Evolutionary conservation across 2,888 invertebrate genomes (phyloP).

Genomic region (Parelbella ahira): DNA sequence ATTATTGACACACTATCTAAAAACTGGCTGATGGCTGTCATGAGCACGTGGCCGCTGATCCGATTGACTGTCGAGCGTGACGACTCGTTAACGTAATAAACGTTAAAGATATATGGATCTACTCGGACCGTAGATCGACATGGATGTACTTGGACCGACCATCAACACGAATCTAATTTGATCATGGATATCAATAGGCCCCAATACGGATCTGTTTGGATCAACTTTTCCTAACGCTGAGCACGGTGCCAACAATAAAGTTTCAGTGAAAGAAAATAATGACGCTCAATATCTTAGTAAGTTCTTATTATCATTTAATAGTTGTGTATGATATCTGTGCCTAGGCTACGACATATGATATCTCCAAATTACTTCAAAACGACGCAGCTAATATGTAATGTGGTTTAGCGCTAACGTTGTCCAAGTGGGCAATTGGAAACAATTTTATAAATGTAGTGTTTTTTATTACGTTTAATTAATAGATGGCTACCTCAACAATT

Average conservation of each 20-base stretch:
- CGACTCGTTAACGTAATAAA: slow-evolving; percentile 6
- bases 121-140: too few relatives aligned
- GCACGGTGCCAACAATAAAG: too few relatives aligned
- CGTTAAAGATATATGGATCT: too few relatives aligned
- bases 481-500: slow-evolving; percentile 35
- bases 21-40: slow-evolving; percentile 54
- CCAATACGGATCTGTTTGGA: too few relatives aligned
- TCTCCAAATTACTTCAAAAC: slow-evolving; percentile 5
- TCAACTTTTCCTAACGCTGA: too few relatives aligned
- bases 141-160: too few relatives aligned
- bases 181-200: too few relatives aligned
- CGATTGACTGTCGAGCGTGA: slow-evolving; percentile 30
- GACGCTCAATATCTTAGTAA: too few relatives aligned
- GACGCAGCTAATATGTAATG: slow-evolving; percentile 10
- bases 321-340: background rate
- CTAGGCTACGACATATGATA: slow-evolving; percentile 8
- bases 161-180: too few relatives aligned
- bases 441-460: slow-evolving; percentile 37
- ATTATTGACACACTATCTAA: slow-evolving; percentile 75
- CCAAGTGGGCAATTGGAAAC: slow-evolving; percentile 38
- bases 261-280: too few relatives aligned
- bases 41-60: slow-evolving; percentile 46
- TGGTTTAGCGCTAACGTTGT: slow-evolving; percentile 12
- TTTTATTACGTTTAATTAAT: slow-evolving; percentile 40
- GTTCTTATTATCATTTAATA: too few relatives aligned